phyloP scores from a whole-genome alignment of 2,797 vertebrate species.

The Microctenopoma stevenorrisi region DNA sequence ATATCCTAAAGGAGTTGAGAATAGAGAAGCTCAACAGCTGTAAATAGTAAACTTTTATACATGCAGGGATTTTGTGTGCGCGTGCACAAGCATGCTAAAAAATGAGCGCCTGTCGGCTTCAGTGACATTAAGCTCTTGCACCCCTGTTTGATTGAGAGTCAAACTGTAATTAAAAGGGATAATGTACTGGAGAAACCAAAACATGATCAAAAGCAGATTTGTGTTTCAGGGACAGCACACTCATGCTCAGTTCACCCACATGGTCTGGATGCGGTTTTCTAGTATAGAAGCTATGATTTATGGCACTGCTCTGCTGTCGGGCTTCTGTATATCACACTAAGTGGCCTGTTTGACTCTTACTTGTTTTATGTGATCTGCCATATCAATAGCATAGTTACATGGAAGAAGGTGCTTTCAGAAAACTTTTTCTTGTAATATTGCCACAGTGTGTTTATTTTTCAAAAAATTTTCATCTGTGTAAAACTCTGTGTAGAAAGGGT shows the following conservation, averaged over 20 bases:
- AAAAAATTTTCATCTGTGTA: no score
- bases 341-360: constrained; percentile 36
- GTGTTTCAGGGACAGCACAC: constrained; percentile 17
- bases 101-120: constrained; percentile 47
- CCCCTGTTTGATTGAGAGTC: constrained; percentile 27
- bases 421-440: background rate
- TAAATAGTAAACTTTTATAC: constrained; percentile 13
- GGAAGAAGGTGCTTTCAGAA: constrained; percentile 1
- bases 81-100: background rate
- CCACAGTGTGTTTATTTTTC: background rate
- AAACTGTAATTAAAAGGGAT: constrained; percentile 55
- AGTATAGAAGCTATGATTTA: constrained; percentile 43
- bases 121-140: constrained; percentile 29
- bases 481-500: no score
- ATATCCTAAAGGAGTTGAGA: no score
- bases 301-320: constrained; percentile 26
- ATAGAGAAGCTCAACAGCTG: no score
- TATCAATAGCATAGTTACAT: background rate
- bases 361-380: constrained; percentile 17
- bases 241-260: constrained; percentile 30
- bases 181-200: constrained; percentile 22
- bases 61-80: background rate
- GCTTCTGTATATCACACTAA: constrained; percentile 32
- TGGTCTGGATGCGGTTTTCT: constrained; percentile 36
- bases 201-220: constrained; percentile 53